phyloP scores from a whole-genome alignment of 2,113 vertebrate genomes.

The Callipepla californica region DNA sequence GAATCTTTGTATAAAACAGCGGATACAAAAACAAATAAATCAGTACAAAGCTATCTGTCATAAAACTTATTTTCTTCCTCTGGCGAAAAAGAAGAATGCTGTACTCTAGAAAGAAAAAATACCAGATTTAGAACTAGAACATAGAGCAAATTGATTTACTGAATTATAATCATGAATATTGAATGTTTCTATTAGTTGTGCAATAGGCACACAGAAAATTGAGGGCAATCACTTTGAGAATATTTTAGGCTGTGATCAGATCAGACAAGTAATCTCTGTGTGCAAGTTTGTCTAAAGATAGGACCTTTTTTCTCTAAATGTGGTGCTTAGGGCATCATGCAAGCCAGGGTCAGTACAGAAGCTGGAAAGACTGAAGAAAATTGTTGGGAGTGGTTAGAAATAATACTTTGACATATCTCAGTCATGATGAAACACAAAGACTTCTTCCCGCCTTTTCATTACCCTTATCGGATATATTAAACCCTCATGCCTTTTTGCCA shows the following conservation, averaged over 20 bases:
- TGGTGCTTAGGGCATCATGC: not conserved
- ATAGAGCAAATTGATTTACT: not conserved
- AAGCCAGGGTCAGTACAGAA: not conserved
- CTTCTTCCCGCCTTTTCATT: not conserved
- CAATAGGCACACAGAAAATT: not conserved
- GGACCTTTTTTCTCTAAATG: not conserved
- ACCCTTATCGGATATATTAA: not conserved
- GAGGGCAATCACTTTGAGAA: not conserved
- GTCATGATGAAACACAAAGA: no score
- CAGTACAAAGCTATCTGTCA: not conserved
- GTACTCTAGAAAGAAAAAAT: accelerated
- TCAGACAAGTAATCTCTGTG: not conserved
- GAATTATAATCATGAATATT: not conserved
- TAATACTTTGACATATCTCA: not conserved
- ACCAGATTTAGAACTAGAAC: not conserved
- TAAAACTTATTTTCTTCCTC: not conserved
- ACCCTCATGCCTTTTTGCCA: not conserved
- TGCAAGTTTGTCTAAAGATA: not conserved
- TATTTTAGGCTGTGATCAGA: not conserved
- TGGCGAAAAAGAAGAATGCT: not conserved
- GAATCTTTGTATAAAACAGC: not conserved
- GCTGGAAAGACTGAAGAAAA: not conserved
- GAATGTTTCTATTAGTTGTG: not conserved
- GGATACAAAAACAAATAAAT: not conserved
- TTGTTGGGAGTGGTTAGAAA: not conserved